A percentile compares a stretch with the other conserved stretches of the same genome.
Conservation (phyloP, 2,113 vertebrate species). For the Seriola quinqueradiata region DNA sequence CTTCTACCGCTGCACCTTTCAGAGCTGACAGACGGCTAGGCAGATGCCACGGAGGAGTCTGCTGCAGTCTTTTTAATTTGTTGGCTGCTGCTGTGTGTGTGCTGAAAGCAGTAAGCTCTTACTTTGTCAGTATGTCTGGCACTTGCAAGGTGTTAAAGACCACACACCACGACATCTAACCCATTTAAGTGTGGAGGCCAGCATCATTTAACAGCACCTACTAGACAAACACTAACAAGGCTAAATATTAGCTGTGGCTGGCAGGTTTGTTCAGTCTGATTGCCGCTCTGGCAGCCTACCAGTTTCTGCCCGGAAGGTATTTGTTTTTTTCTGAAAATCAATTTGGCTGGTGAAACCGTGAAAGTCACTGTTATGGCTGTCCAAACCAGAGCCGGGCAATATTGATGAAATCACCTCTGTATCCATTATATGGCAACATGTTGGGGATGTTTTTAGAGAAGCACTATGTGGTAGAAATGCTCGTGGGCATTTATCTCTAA, state of each 20-base stretch:
- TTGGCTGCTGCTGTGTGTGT: background rate
- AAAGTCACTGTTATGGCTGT: background rate
- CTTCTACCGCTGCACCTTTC: conserved; percentile 37
- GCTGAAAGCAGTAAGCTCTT: background rate
- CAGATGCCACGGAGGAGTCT: conserved; percentile 21
- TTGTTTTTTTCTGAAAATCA: conserved; percentile 46
- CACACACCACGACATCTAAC: background rate
- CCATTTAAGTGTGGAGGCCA: conserved; percentile 4
- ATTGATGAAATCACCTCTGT: background rate
- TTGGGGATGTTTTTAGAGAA: background rate
- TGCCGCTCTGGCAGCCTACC: conserved; percentile 12
- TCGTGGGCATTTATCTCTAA: too few species aligned
- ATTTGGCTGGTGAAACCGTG: conserved; percentile 2
- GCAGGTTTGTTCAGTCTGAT: background rate
- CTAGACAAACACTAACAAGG: conserved; percentile 1
- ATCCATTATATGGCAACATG: too few species aligned
- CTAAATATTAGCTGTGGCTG: background rate
- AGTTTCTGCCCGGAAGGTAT: conserved; percentile 12
- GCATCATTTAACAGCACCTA: background rate
- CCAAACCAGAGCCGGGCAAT: background rate
- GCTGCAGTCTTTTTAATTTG: conserved; percentile 15
- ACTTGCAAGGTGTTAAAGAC: background rate
- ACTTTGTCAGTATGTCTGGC: background rate
- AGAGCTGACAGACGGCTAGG: conserved; percentile 29
- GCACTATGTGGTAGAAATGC: background rate